phyloP scores from a whole-genome alignment of 1,140 invertebrate species.

The Pseudobourletiella spinata region DNA sequence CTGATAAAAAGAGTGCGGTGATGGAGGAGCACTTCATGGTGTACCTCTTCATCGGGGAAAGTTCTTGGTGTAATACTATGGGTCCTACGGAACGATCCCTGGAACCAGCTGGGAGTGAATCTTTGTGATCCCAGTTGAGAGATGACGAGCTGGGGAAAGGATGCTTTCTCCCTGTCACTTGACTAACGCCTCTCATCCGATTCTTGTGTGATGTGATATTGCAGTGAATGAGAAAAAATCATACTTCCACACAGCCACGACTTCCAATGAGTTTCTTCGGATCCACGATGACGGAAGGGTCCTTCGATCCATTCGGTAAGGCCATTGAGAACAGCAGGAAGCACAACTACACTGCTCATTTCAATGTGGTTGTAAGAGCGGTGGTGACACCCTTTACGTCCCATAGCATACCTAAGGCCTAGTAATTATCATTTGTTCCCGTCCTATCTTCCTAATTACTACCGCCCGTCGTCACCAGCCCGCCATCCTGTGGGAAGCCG shows the following conservation, averaged over 20 bases:
- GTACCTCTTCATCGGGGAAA: too few relatives aligned
- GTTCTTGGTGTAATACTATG: not conserved
- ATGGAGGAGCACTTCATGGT: too few relatives aligned
- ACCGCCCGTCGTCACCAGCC: too few relatives aligned
- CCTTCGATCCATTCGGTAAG: conserved; percentile 88
- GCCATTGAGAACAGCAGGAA: too few relatives aligned
- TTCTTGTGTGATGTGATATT: not conserved
- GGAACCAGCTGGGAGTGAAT: not conserved
- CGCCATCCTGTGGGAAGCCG: too few relatives aligned
- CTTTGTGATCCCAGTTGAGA: not conserved
- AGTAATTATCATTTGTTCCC: too few relatives aligned
- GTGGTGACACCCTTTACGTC: too few relatives aligned
- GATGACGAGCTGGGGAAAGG: not conserved
- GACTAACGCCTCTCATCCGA: not conserved
- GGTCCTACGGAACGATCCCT: not conserved
- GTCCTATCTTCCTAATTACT: too few relatives aligned
- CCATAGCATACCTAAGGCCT: too few relatives aligned
- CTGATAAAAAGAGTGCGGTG: too few relatives aligned
- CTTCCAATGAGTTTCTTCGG: conserved; percentile 92
- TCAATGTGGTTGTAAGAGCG: too few relatives aligned
- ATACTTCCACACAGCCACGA: conserved; percentile 95
- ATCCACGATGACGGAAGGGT: conserved; percentile 90
- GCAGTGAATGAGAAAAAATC: conserved; percentile 89
- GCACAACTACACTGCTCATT: too few relatives aligned
- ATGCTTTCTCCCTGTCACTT: not conserved